phyloP scores from a whole-genome alignment of 2,113 vertebrate genomes.

The Crypturellus undulatus region DNA sequence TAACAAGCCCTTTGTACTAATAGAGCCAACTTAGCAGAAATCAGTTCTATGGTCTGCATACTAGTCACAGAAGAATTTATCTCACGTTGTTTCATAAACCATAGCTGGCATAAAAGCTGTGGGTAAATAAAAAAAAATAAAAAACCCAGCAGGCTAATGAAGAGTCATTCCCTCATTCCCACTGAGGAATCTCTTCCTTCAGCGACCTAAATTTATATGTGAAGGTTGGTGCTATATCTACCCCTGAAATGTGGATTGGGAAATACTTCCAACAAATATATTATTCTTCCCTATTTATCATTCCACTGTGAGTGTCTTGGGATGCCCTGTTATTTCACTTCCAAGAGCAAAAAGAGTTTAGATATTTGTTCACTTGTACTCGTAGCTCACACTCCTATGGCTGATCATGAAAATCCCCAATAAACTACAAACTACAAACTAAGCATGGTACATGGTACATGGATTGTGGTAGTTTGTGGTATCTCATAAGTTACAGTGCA shows the following conservation, averaged over 20 bases:
- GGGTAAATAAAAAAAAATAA: neutral
- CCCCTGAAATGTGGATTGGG: neutral
- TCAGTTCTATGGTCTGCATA: neutral
- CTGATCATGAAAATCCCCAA: neutral
- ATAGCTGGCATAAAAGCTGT: neutral
- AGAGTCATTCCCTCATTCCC: neutral
- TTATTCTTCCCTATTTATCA: neutral
- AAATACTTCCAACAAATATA: conserved; percentile 37
- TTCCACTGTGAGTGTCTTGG: neutral
- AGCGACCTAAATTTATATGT: neutral
- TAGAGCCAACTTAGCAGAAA: neutral
- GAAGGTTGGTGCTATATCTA: conserved; percentile 29
- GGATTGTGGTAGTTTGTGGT: neutral
- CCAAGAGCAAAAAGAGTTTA: neutral
- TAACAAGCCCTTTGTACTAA: neutral
- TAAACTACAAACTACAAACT: neutral
- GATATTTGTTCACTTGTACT: neutral
- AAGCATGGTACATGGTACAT: neutral
- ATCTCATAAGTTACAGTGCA: neutral
- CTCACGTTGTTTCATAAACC: neutral
- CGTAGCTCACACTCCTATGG: neutral
- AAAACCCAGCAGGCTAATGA: neutral
- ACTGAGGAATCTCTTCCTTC: neutral
- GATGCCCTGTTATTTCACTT: neutral
- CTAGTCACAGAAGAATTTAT: neutral